Conservation (phyloP, 2,113 vertebrate genomes). For the Reinhardtius hippoglossoides region DNA sequence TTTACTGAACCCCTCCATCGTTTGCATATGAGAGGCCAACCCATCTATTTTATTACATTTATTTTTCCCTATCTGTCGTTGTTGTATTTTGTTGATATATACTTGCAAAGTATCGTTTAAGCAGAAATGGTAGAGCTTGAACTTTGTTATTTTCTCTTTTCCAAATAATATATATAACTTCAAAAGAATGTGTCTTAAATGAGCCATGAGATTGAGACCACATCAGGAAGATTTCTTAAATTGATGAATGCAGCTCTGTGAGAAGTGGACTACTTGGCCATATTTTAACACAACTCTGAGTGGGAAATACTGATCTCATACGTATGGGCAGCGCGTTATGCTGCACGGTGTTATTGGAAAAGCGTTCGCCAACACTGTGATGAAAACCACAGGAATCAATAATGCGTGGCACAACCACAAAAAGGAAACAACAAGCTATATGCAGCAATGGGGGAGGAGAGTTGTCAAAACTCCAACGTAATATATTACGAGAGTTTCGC, state of each 20-base stretch:
- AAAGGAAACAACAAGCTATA: not conserved
- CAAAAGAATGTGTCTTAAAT: not conserved
- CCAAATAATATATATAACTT: not conserved
- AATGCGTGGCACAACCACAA: not conserved
- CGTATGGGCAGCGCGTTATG: not conserved
- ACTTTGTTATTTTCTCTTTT: conserved; percentile 16
- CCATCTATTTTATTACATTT: not conserved
- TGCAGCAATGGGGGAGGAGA: not conserved
- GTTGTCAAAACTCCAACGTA: not conserved
- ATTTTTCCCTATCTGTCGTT: not conserved
- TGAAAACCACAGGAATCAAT: not conserved
- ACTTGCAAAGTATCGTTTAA: conserved; percentile 29
- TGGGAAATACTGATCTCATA: not conserved
- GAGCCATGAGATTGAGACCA: not conserved
- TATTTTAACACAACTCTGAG: not conserved
- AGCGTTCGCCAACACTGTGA: not conserved
- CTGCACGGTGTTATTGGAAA: not conserved
- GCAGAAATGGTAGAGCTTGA: conserved; percentile 13
- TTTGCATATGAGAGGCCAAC: conserved; percentile 23
- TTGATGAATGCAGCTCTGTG: not conserved
- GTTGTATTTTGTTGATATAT: conserved; percentile 33
- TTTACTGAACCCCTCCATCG: conserved; percentile 16
- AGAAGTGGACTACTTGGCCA: not conserved
- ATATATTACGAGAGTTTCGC: not conserved
- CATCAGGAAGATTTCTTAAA: not conserved